Conservation (phyloP, 1,140 invertebrate genomes). For the Aphelinus atriplicis region DNA sequence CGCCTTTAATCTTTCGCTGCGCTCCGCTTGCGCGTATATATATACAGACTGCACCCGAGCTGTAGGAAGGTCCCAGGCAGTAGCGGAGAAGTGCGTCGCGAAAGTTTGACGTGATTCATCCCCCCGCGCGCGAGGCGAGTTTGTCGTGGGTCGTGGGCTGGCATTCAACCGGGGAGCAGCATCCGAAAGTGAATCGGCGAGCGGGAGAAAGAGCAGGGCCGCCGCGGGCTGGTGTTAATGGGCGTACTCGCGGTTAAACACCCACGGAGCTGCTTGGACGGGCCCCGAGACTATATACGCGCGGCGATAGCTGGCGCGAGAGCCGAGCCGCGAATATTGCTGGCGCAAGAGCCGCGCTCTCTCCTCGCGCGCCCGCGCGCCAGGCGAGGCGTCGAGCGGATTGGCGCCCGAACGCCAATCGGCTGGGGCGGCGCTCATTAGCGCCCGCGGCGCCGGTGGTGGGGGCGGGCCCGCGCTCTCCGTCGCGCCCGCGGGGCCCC, state of each 20-base stretch:
- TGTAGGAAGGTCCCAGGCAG: neutral
- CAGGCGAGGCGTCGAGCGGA: conserved; percentile 60
- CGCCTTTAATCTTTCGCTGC: conserved; percentile 17
- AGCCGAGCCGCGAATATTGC: conserved; percentile 9
- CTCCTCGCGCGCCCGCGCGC: no score
- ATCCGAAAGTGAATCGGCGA: conserved; percentile 6
- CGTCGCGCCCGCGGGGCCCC: conserved; percentile 6
- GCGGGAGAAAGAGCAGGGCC: conserved; percentile 17
- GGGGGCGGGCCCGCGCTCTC: conserved; percentile 25
- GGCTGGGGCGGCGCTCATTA: conserved; percentile 63
- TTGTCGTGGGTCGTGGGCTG: no score
- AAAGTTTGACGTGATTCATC: conserved; percentile 19
- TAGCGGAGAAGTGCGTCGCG: conserved; percentile 9
- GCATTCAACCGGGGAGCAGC: no score
- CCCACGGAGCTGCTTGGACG: conserved; percentile 47
- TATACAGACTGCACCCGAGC: neutral
- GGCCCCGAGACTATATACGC: no score
- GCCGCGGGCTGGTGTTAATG: conserved; percentile 39
- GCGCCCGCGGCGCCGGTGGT: conserved; percentile 48
- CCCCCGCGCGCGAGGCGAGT: conserved; percentile 8
- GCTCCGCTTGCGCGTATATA: neutral
- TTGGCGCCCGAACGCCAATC: conserved; percentile 64
- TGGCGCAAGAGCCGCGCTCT: neutral
- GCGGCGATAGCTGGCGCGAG: neutral
- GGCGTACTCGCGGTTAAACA: conserved; percentile 67